These are phyloP conservation scores for Apteryx owenii DNA, from an alignment of 2,113 vertebrate species.

Conservation along the genomic window DNA sequence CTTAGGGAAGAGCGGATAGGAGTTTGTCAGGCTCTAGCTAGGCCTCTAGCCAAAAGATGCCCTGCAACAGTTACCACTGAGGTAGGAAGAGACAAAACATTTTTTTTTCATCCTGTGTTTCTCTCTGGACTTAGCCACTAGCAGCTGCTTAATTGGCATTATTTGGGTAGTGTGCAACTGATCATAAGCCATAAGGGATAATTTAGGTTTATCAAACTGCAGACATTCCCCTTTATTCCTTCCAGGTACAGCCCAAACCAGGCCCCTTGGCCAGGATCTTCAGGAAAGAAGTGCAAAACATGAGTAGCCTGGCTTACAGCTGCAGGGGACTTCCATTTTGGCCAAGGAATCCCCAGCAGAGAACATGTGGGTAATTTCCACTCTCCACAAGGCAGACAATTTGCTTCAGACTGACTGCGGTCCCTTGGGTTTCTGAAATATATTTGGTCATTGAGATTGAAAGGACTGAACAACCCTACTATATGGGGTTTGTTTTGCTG, in stretches of 20 bases:
- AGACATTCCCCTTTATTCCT: neutral
- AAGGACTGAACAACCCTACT: neutral
- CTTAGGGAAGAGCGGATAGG: neutral
- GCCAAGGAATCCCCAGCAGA: conserved; percentile 14
- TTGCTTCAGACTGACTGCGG: neutral
- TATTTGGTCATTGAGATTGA: neutral
- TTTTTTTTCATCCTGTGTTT: neutral
- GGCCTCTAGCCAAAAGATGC: neutral
- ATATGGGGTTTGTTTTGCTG: neutral
- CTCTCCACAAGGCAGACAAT: neutral
- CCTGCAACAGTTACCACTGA: neutral
- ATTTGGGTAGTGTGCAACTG: neutral
- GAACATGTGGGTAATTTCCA: neutral
- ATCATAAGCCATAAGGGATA: neutral
- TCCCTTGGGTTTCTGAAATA: neutral
- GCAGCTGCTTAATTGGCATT: neutral
- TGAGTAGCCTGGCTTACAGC: neutral
- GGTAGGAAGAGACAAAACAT: neutral
- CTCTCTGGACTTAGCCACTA: neutral
- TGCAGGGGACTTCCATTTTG: conserved; percentile 21
- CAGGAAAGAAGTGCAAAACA: neutral
- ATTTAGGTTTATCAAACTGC: conserved; percentile 9
- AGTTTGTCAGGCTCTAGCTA: neutral
- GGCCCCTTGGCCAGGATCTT: neutral
- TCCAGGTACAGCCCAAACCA: neutral